Percentiles rank a stretch among this genome's conserved stretches.
Evolutionary conservation across 2,797 vertebrate species (phyloP).

Genomic region (Morus bassanus): DNA sequence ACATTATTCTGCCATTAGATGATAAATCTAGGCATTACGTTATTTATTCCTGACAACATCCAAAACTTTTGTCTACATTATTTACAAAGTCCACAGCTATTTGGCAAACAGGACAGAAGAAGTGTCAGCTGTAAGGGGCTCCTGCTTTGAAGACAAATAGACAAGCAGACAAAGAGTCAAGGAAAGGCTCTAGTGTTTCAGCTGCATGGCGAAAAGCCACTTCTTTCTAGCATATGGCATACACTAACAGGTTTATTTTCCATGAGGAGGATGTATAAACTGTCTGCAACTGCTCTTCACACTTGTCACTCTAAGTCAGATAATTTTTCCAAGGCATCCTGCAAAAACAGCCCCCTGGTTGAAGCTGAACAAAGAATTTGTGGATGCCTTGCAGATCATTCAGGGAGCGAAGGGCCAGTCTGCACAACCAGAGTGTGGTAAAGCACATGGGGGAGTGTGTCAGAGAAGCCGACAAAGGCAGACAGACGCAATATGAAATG

Average conservation of each 20-base stretch:
- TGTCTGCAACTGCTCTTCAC: slow-evolving; percentile 62
- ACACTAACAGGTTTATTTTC: slow-evolving; percentile 63
- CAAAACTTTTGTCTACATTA: not conserved
- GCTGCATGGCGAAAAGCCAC: slow-evolving; percentile 27
- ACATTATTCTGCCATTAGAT: not conserved
- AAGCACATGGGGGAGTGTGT: not conserved
- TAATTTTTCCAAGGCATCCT: slow-evolving; percentile 11
- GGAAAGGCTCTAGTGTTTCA: slow-evolving; percentile 39
- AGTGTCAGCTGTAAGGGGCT: slow-evolving; percentile 13
- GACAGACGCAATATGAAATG: not conserved
- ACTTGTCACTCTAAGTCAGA: slow-evolving; percentile 56
- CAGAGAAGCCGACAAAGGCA: not conserved
- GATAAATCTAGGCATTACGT: not conserved
- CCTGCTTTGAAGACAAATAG: slow-evolving; percentile 42
- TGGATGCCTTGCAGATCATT: not conserved
- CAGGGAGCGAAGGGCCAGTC: not conserved
- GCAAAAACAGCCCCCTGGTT: not conserved
- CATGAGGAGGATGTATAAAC: slow-evolving; percentile 59
- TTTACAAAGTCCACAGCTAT: slow-evolving; percentile 31
- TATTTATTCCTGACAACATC: not conserved
- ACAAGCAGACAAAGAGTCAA: slow-evolving; percentile 47
- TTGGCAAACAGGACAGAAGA: slow-evolving; percentile 40
- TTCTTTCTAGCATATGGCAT: slow-evolving; percentile 43
- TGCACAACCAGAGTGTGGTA: fast-evolving
- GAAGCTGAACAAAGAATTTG: not conserved